Base-by-base conservation (phyloP, 2,797 vertebrate species). In the Borostomias antarcticus region DNA sequence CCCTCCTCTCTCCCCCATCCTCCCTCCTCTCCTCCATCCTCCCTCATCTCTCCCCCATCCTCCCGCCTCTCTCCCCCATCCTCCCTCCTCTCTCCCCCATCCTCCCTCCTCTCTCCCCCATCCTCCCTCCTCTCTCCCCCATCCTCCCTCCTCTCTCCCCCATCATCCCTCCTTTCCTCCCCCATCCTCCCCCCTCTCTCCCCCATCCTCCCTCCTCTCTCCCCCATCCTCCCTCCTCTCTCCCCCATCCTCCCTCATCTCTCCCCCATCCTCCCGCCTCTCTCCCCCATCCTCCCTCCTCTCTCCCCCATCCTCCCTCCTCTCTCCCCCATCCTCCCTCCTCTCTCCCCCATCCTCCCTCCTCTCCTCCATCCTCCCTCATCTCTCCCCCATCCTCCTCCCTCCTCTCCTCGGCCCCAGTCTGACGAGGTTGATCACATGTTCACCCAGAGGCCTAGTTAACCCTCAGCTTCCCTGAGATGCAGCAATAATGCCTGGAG, bases 371-470 rank as follows among this genome's bases (percentile, higher is more conserved):
- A 9, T 4, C 2, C n/a, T 23, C 2, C 1, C 26, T 19, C 4
- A 7, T 33, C 17, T 0, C 13, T 62, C 26, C 1, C 37, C 3
- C 13, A 6, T 17, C 37, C 15, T 4, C 32, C 43, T 62, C 25
- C 25, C 21, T 48, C 17, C 23, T 21, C n/a, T 13, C 28, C 32
- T 32, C 19, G 32, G 19, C 19, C n/a, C 35, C n/a, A 3, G 29
- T 57, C 19, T 48, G 3, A 19, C 1, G 58, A 29, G 13, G 66
- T 45, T 0, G 70, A 56, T 84, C 80, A 88, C 82, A 78, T 85
- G 78, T 73, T 2, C 4, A 53, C 79, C 47, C 40, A 17, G 40
- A 43, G 40, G 40, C 40, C 15, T 1, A n/a, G 40, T 45, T 17
- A 45, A n/a, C 6, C 15, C 3, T 45, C n/a, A 48, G 10, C 51